Evolutionary conservation across 2,888 invertebrate species (phyloP).

Genomic region (Lasioglossum vierecki): DNA sequence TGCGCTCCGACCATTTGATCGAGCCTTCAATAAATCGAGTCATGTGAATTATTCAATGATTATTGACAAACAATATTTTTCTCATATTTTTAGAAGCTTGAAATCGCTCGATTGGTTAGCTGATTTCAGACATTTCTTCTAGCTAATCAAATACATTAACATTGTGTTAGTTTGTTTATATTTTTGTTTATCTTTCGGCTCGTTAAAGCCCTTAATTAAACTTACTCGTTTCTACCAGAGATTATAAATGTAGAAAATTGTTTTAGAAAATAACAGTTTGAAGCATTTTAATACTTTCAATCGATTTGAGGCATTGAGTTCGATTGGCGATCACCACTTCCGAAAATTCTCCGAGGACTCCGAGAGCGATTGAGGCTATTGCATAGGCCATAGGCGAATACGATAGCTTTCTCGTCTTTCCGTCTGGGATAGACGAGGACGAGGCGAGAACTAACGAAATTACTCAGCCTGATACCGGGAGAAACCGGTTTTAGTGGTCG

Average conservation of each 20-base stretch:
- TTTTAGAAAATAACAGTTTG: not conserved
- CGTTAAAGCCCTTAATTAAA: too few species aligned
- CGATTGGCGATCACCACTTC: not conserved
- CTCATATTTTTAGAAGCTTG: too few species aligned
- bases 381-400: not conserved
- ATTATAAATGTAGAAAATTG: not conserved
- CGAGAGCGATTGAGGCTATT: not conserved
- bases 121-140: too few species aligned
- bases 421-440: slow-evolving; percentile 14
- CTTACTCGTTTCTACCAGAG: not conserved
- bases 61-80: not conserved
- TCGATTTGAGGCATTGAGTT: not conserved
- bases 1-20: not conserved
- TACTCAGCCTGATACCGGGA: slow-evolving; percentile 59
- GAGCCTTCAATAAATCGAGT: not conserved
- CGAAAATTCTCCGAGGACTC: slow-evolving; percentile 3
- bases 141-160: too few species aligned
- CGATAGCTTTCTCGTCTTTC: slow-evolving; percentile 15
- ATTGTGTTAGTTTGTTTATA: too few species aligned
- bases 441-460: slow-evolving; percentile 61
- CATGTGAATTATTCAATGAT: too few species aligned
- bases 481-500: slow-evolving; percentile 65
- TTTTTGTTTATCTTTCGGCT: too few species aligned
- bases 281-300: not conserved
- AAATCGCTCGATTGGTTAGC: too few species aligned